These are phyloP conservation scores for Lysandra bellargus DNA, from an alignment of 2,888 invertebrate species.

Conservation along the genomic window DNA sequence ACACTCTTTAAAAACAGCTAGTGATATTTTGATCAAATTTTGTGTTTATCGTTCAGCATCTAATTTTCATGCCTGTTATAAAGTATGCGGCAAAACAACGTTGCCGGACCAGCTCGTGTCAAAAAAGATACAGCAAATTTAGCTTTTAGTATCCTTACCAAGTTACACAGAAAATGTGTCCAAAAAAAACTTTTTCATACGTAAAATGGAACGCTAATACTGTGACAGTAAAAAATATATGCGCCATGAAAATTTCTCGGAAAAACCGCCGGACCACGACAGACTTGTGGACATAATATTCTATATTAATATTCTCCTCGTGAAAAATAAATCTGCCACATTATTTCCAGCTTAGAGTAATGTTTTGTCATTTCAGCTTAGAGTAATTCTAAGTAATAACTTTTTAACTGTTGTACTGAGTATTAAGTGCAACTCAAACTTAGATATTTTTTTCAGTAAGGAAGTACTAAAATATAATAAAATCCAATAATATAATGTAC, in stretches of 20 bases:
- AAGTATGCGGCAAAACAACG: too few relatives aligned
- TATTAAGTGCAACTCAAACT: not conserved
- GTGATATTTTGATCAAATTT: too few relatives aligned
- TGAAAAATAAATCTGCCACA: constrained; percentile 6
- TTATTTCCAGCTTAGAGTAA: not conserved
- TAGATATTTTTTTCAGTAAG: not conserved
- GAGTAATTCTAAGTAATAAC: constrained; percentile 1
- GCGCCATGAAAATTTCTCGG: not conserved
- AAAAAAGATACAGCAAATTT: too few relatives aligned
- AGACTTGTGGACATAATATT: constrained; percentile 11
- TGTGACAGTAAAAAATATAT: constrained; percentile 1
- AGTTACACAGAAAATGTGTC: not conserved
- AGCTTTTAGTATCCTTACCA: too few relatives aligned
- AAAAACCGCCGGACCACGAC: not conserved
- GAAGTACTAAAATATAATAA: too few relatives aligned
- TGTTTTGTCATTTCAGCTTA: not conserved
- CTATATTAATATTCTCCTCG: constrained; percentile 1
- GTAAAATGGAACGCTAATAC: not conserved
- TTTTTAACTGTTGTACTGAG: not conserved
- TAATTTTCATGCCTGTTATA: too few relatives aligned
- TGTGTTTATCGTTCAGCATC: too few relatives aligned
- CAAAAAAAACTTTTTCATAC: not conserved
- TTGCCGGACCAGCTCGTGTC: too few relatives aligned
- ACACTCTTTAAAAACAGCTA: too few relatives aligned
- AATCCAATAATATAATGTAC: too few relatives aligned